Evolutionary conservation across 2,888 invertebrate species (phyloP), one percentile per base, ranked within the genome.

Genomic region (Hypercompe scribonia): DNA sequence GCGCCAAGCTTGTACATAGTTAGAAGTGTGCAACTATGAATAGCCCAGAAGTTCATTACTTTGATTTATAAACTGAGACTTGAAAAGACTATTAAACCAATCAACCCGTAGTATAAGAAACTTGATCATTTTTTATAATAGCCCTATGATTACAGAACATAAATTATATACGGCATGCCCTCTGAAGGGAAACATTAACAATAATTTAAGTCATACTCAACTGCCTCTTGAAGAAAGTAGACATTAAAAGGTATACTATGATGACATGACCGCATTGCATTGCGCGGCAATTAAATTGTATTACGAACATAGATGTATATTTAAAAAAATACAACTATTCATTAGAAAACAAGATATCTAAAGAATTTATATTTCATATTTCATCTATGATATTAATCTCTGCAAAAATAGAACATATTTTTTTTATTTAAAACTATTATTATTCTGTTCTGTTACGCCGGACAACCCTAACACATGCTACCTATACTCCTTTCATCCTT

Each of bases 31-130:
- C 78, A 73, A 68, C 81, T 84, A 83, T 84, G 82, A 78, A 84
- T 84, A 84, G 78, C 72, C 72, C 76, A 73, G 79, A 84, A 79
- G 81, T 85, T 85, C 84, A 85, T 84, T 85, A 83, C 70, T 66
- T 78, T 84, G 84, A 84, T 84, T 84, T 84, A 84, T 85, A 79
- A 50, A 68, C 84, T 72, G 79, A 83, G 82, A 85, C 85, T 84
- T 85, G 76, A 84, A 83, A 81, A 80, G 68, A 74, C 84, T 80
- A 84, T 84, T 84, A 84, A 78, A 80, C 67, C 75, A 84, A 85
- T 84, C 83, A 84, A 70, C 76, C 69, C 65, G 69, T 67, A 39
- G 71, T 75, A 68, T 65, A 76, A 67, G 68, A 68, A 82, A 75
- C 84, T 78, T 72, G 77, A 77, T 76, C 63, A 80, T 75, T 76